These are phyloP conservation scores for Brachypteracias leptosomus DNA, from an alignment of 2,113 vertebrate genomes.

Conservation along the genomic window DNA sequence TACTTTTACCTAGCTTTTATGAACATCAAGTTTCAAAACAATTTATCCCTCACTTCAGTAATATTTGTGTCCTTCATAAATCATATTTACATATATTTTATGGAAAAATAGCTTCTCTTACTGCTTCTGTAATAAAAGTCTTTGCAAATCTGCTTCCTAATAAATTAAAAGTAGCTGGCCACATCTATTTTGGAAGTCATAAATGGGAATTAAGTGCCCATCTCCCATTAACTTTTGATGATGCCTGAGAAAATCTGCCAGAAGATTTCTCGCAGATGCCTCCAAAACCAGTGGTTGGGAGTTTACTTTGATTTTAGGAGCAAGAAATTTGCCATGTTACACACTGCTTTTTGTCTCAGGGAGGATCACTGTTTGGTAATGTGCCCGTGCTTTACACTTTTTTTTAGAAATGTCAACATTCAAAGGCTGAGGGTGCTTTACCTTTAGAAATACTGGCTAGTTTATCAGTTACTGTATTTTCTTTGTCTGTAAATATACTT, in stretches of 20 bases:
- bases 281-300: not conserved
- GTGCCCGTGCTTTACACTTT: not conserved
- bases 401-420: not conserved
- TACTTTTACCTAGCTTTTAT: conserved; percentile 8
- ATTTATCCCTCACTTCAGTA: conserved; percentile 41
- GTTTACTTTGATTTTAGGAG: not conserved
- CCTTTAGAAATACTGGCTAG: too few species aligned
- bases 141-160: conserved; percentile 25
- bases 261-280: not conserved
- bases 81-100: conserved; percentile 55
- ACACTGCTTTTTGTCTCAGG: not conserved
- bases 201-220: conserved; percentile 42
- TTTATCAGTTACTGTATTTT: not conserved
- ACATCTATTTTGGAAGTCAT: conserved; percentile 23
- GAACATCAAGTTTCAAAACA: conserved; percentile 13
- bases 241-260: not conserved
- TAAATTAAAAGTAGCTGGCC: conserved; percentile 49
- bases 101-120: conserved; percentile 46
- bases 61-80: conserved; percentile 51
- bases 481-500: not conserved
- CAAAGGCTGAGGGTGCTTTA: too few species aligned
- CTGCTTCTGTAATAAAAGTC: conserved; percentile 39
- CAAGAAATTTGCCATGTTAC: not conserved
- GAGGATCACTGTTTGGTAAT: not conserved
- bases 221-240: conserved; percentile 30